Evolutionary conservation across 2,797 vertebrate species (phyloP).

Genomic region (Xiphorhynchus erythropygius): DNA sequence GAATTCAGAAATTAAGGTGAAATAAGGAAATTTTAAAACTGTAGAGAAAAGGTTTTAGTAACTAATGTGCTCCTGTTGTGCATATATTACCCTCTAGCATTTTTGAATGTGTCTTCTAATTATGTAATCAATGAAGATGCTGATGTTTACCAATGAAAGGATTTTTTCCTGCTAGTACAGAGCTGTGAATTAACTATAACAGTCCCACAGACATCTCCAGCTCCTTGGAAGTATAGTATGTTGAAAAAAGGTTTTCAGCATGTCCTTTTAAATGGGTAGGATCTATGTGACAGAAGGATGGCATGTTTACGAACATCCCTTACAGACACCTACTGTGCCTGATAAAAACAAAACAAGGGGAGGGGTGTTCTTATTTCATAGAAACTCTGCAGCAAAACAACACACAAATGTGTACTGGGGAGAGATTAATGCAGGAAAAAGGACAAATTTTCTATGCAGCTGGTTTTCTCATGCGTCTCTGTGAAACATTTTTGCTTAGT

Average conservation of each 20-base stretch:
- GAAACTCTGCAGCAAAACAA: not conserved
- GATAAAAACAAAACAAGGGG: not conserved
- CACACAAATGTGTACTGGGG: not conserved
- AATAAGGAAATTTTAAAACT: constrained; percentile 44
- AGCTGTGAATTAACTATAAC: constrained; percentile 23
- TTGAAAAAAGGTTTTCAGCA: not conserved
- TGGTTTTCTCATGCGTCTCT: not conserved
- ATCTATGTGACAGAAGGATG: not conserved
- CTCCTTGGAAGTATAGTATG: not conserved
- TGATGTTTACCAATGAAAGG: constrained; percentile 14
- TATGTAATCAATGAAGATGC: constrained; percentile 55
- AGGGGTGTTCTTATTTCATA: not conserved
- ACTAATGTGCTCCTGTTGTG: constrained; percentile 32
- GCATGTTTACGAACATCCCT: not conserved
- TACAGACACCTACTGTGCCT: not conserved
- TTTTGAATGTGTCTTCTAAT: constrained; percentile 48
- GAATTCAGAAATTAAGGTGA: constrained; percentile 19
- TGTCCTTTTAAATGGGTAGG: constrained; percentile 1
- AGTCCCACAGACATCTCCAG: not conserved
- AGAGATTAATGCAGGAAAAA: not conserved
- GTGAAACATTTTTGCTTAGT: not conserved
- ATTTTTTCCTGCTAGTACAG: not conserved
- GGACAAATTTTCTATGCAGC: not conserved
- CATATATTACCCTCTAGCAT: constrained; percentile 23
- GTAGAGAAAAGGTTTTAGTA: constrained; percentile 9